Base-by-base conservation (phyloP, 2,888 invertebrate species). In the Limulus polyphemus region DNA sequence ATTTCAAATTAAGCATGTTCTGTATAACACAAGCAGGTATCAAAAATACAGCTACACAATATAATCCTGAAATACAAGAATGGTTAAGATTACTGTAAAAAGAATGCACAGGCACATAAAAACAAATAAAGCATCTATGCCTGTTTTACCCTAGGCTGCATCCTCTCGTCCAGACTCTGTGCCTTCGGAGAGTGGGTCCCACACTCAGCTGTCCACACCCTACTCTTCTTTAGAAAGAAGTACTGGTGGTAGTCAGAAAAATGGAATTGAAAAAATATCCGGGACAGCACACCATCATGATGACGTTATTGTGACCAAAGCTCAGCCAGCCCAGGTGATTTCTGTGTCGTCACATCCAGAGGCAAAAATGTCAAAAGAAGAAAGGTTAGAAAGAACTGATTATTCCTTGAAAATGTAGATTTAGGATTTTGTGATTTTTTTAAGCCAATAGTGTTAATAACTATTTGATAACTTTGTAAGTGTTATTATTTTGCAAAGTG, bases 281-380 rank as follows among this genome's bases (percentile, higher is more conserved):
- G 48, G 63, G 59, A 49, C 56, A 32, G 58, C 52, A 51, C 62
- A 60, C 13, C 62, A 62, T 2, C 63, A 67, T 50, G 67, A 60
- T 51, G 71, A 73, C 58, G 72, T 72, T 46, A 71, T 73, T 52
- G 71, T 73, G 56, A 71, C 73, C 13, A 82, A 82, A 75, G 84
- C 84, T 1, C 78, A 83, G 63, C 85, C 83, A 9, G 83, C 82
- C 11, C 84, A 83, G 9, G 83, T 83, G 54, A 84, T 82, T 66
- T 83, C 83, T 2, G 70, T 79, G 83, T 64, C 67, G 5, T 65
- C 12, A 80, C 81, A 46, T 70, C 74, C 62, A 81, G 81, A 76
- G 62, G 49, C 60, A 54, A 57, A 81, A 73, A 73, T 79, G 68
- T 76, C 79, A 55, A 82, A 81, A 70, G 81, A 83, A 69, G 82